A percentile compares a stretch with the other conserved stretches of the same genome.
Evolutionary conservation across 2,113 vertebrate genomes (phyloP).

Genomic region (Bubalus kerabau): DNA sequence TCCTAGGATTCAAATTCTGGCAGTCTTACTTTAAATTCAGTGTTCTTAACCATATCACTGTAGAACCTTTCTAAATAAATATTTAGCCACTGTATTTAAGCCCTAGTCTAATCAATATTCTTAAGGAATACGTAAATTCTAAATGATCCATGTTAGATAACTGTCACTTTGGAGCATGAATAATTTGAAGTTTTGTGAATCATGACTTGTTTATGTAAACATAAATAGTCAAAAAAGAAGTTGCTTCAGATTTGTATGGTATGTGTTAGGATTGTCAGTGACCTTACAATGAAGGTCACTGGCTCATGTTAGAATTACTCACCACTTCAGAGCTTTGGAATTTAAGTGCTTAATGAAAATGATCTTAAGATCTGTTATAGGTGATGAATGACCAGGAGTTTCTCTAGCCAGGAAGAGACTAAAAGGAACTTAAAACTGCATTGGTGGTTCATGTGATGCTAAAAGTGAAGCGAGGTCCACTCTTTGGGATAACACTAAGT

Average conservation of each 20-base stretch:
- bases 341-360: neutral
- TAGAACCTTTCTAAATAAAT: neutral
- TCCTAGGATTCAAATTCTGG: neutral
- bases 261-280: neutral
- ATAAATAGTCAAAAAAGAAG: neutral
- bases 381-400: neutral
- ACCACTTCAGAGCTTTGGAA: neutral
- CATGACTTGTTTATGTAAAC: neutral
- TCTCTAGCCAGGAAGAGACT: neutral
- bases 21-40: neutral
- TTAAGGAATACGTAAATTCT: constrained; percentile 5
- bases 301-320: neutral
- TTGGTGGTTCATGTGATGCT: neutral
- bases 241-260: neutral
- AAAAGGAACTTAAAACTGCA: neutral
- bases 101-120: neutral
- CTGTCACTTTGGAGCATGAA: neutral
- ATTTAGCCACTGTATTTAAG: neutral
- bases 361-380: neutral
- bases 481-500: neutral
- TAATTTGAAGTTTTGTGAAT: constrained; percentile 7
- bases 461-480: neutral
- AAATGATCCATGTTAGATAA: neutral
- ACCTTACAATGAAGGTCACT: neutral
- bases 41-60: neutral